These are phyloP conservation scores for Lerema accius DNA, from an alignment of 1,140 invertebrate species.

Conservation along the genomic window DNA sequence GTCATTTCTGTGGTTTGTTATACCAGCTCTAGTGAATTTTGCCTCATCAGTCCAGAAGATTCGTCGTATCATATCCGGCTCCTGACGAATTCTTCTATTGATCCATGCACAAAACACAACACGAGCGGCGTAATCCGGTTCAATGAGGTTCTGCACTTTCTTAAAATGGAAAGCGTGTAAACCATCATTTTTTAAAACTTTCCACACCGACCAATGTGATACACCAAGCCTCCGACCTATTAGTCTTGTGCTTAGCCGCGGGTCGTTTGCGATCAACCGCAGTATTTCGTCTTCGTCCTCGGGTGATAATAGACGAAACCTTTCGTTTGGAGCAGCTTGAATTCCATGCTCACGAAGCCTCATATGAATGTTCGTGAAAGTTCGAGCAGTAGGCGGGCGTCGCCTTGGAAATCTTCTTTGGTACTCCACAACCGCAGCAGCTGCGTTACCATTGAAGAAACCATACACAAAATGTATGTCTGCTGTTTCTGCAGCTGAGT, in stretches of 20 bases:
- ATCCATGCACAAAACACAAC: conserved; percentile 27
- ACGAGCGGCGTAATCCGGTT: conserved; percentile 20
- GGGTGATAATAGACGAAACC: conserved; percentile 5
- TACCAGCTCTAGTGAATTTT: conserved; percentile 31
- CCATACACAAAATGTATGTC: conserved; percentile 11
- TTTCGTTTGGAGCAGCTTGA: conserved; percentile 5
- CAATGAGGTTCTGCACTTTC: conserved; percentile 18
- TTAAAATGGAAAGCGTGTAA: conserved; percentile 22
- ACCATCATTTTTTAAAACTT: conserved; percentile 20
- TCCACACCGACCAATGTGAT: conserved; percentile 27
- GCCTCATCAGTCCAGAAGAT: conserved; percentile 31
- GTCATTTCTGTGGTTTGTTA: conserved; percentile 25
- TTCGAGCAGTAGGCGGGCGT: neutral
- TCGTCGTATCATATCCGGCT: conserved; percentile 4
- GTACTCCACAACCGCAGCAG: conserved; percentile 2
- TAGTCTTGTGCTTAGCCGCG: conserved; percentile 25
- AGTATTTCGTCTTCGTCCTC: conserved; percentile 19
- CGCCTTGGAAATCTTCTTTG: conserved; percentile 1
- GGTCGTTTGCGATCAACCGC: conserved; percentile 13
- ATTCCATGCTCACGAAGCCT: neutral
- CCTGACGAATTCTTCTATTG: conserved; percentile 9
- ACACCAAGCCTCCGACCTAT: conserved; percentile 21
- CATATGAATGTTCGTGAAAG: conserved; percentile 7
- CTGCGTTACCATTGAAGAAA: neutral
- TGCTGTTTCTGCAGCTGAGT: neutral